Evolutionary conservation across 2,888 invertebrate genomes (phyloP), one percentile per base, ranked within the genome.

Genomic region (Graphium colonna): DNA sequence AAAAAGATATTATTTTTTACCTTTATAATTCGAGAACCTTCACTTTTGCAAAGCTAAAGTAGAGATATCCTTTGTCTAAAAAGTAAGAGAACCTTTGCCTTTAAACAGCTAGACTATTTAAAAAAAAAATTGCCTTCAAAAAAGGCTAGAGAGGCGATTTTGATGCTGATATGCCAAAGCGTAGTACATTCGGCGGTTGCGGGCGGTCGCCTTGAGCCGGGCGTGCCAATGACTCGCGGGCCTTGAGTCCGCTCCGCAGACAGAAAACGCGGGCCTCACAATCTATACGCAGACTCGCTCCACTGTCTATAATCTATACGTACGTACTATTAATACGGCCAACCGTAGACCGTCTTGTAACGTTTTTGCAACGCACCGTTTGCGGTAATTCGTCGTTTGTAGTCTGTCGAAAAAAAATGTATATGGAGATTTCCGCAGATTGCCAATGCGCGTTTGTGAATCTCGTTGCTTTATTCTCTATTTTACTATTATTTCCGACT

Each of bases 141-240:
- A n/a, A n/a, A n/a, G n/a, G n/a, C n/a, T n/a, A n/a, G n/a, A n/a
- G n/a, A n/a, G n/a, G n/a, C n/a, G n/a, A n/a, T n/a, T n/a, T n/a
- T n/a, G n/a, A n/a, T n/a, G n/a, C n/a, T n/a, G n/a, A n/a, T n/a
- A n/a, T n/a, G n/a, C n/a, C n/a, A n/a, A n/a, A n/a, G n/a, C n/a
- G 33, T 46, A 41, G 31, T 44, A 31, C 64, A 71, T 74, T 75
- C 69, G 62, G 69, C 71, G 73, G 69, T 67, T 65, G 61, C 63
- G 65, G 63, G 60, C 67, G 65, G 48, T 53, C 57, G 59, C 61
- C 67, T 60, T 60, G 66, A 62, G 60, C 46, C 65, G 64, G 65
- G 61, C 77, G 77, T 78, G 82, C 71, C 84, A 82, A 75, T 83
- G 84, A 83, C 84, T 81, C 71, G 75, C 65, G 69, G 77, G 77